Conservation (phyloP, 2,797 vertebrate species). For the Pipistrellus kuhlii region DNA sequence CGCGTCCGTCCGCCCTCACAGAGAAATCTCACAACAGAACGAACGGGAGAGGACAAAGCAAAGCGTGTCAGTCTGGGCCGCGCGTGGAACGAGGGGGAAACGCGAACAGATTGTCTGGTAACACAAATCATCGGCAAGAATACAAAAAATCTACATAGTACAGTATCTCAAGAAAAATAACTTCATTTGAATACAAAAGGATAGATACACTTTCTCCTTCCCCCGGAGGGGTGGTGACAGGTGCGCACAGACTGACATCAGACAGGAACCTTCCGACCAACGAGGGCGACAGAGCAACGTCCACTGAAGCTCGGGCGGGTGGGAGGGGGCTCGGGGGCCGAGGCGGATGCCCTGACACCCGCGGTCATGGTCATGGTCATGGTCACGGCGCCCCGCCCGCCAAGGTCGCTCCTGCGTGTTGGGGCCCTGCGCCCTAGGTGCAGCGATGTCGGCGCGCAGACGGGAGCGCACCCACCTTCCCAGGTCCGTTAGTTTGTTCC, state of each 20-base stretch:
- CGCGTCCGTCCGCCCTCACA: constrained; percentile 94
- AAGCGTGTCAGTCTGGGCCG: constrained; percentile 86
- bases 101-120: constrained; percentile 93
- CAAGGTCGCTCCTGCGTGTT: constrained; percentile 90
- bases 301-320: constrained; percentile 96
- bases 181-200: constrained; percentile 99
- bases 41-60: constrained; percentile 84
- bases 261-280: constrained; percentile 95
- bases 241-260: constrained; percentile 95
- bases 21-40: constrained; percentile 93
- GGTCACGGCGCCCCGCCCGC: constrained; percentile 92
- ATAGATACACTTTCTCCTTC: constrained; percentile 95
- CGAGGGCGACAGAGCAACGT: constrained; percentile 95
- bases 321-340: constrained; percentile 87
- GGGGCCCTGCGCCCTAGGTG: constrained; percentile 78
- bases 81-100: constrained; percentile 91
- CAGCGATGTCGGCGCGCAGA: constrained; percentile 83
- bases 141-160: constrained; percentile 98
- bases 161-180: constrained; percentile 97
- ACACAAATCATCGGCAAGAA: constrained; percentile 97
- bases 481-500: constrained; percentile 82
- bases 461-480: constrained; percentile 83
- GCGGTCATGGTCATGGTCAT: constrained; percentile 87
- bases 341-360: constrained; percentile 92
- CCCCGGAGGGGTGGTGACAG: constrained; percentile 90